Evolutionary conservation across 2,888 invertebrate species (phyloP), one percentile per base, ranked within the genome.

Genomic region (Ophioninae sp.): DNA sequence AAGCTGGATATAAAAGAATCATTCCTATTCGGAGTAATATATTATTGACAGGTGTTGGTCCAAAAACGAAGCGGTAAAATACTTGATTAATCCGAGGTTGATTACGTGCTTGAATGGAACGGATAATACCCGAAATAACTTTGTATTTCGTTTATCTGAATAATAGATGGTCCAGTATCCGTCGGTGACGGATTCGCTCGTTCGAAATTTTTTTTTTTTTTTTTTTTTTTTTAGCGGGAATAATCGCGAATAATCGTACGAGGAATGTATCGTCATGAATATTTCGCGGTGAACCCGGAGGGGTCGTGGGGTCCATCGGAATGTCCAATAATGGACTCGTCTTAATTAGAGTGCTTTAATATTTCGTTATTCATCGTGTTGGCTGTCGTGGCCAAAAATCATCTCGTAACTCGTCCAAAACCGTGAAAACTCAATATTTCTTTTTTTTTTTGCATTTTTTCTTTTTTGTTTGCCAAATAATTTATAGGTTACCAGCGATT

Each of bases 401-500:
- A 51, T 51, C 3, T 17, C 17, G 5, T 17, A 51, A 51, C 51
- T 6, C 13, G 17, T 44, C 13, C 5, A 5, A 51, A 51, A 51
- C 17, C 5, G 51, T 17, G 17, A 2, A 13, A 17, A 51, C 13
- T 51, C 51, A 2, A 17, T 13, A 13, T 13, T 10, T 51, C 51
- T 17, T 51, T 13, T 51, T 44, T 44, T 51, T 51, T 3, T 51
- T 6, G 17, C 6, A 0, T 41, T 5, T 51, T 51, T 51, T 51
- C 69, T 77, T 63, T 22, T 69, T 8, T 30, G 30, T 30, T 30
- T 30, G 30, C 37, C 37, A 39, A 68, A 69, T 61, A 20, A n/a
- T 61, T 41, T 39, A 41, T 75, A 22, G 74, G 74, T 61, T 51
- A 63, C 23, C 51, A 58, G 51, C 37, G 9, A 63, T 30, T 67